Conservation (phyloP, 2,113 vertebrate species). For the Cardinalis cardinalis region DNA sequence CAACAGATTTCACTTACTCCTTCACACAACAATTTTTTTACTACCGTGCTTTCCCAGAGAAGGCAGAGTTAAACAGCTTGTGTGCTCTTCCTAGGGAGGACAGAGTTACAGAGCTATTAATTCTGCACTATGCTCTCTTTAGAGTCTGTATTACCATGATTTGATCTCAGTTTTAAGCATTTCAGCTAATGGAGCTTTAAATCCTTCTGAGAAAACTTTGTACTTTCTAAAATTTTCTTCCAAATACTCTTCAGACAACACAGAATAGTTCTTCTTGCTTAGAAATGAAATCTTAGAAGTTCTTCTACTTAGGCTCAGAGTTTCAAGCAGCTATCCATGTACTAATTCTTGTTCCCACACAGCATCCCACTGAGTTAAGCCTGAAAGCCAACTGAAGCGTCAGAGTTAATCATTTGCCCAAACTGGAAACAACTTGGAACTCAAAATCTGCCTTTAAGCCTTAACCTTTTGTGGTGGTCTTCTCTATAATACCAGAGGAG, state of each 20-base stretch:
- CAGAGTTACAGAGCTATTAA: not conserved
- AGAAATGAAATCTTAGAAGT: not conserved
- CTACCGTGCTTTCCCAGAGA: not conserved
- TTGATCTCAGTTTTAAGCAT: not conserved
- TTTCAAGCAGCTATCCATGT: not conserved
- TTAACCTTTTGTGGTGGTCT: not conserved
- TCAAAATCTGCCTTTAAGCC: not conserved
- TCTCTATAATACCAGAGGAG: not conserved
- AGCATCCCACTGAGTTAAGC: not conserved
- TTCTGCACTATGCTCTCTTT: not conserved
- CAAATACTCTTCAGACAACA: not conserved
- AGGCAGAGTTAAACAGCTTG: not conserved
- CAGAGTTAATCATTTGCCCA: not conserved
- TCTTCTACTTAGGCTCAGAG: not conserved
- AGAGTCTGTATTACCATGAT: not conserved
- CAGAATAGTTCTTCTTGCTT: not conserved
- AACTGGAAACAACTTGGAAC: not conserved
- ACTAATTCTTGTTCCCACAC: not conserved
- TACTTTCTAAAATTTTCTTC: not conserved
- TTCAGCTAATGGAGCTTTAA: not conserved
- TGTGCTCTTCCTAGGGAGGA: not conserved
- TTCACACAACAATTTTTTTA: not conserved
- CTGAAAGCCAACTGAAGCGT: not conserved
- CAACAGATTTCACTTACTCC: not conserved
- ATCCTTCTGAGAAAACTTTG: not conserved